These are phyloP conservation scores for Leptopilina drosophilae DNA, from an alignment of 2,888 invertebrate genomes.

Conservation along the genomic window DNA sequence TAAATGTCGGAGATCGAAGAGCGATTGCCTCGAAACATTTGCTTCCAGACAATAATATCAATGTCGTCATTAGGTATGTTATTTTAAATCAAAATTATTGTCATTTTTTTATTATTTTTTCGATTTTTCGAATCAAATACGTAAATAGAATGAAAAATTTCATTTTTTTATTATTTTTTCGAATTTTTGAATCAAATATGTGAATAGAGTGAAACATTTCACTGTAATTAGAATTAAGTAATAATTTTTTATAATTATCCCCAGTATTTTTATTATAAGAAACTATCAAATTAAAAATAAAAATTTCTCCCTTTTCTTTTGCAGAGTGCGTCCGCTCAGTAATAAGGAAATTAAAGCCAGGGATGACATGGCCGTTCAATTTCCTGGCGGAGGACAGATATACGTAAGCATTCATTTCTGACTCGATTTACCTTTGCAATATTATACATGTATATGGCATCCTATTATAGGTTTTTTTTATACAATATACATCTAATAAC, in stretches of 20 bases:
- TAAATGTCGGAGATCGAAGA: constrained; percentile 77
- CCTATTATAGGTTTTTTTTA: not conserved
- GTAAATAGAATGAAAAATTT: too few species aligned
- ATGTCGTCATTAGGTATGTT: constrained; percentile 89
- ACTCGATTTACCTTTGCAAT: constrained; percentile 7
- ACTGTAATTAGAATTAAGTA: too few species aligned
- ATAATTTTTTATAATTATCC: too few species aligned
- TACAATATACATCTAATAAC: not conserved
- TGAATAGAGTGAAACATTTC: too few species aligned
- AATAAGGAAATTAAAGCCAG: constrained; percentile 85
- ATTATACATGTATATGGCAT: not conserved
- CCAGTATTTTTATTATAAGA: too few species aligned
- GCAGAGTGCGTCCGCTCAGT: constrained; percentile 89
- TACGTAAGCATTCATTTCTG: constrained; percentile 77
- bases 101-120: not conserved
- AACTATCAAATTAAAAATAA: not conserved
- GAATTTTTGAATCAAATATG: not conserved
- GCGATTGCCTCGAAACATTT: constrained; percentile 78
- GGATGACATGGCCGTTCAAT: constrained; percentile 86
- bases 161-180: not conserved
- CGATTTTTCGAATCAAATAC: not conserved
- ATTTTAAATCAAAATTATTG: not conserved
- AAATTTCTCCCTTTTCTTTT: constrained; percentile 54
- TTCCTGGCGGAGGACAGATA: constrained; percentile 94
- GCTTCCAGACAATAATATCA: constrained; percentile 88